Conservation (phyloP, 2,113 vertebrate species). For the Epinephelus cyanopodus region DNA sequence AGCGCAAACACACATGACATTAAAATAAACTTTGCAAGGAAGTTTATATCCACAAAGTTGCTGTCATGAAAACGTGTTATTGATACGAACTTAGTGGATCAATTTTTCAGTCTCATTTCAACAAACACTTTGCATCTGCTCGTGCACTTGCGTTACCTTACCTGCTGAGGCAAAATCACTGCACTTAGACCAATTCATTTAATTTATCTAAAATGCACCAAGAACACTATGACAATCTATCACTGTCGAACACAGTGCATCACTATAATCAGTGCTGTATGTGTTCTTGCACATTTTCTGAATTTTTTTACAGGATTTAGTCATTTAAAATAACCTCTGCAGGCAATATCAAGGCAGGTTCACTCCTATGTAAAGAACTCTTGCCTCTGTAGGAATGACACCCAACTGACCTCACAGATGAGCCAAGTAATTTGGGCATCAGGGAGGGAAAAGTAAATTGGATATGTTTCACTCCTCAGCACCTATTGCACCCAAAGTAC, state of each 20-base stretch:
- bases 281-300: background rate
- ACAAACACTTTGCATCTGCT: background rate
- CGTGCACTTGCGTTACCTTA: background rate
- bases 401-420: slow-evolving; percentile 11
- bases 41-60: slow-evolving; percentile 12
- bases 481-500: slow-evolving; percentile 12
- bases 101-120: background rate
- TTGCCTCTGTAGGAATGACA: background rate
- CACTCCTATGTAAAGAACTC: background rate
- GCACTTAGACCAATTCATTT: background rate
- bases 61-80: slow-evolving; percentile 20
- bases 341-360: background rate
- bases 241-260: background rate
- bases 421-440: slow-evolving; percentile 9
- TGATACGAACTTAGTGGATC: slow-evolving; percentile 9
- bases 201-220: background rate
- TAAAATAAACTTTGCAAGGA: slow-evolving; percentile 1
- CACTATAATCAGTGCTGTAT: background rate
- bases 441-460: slow-evolving; percentile 17
- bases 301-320: slow-evolving; percentile 19
- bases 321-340: background rate
- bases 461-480: slow-evolving; percentile 21
- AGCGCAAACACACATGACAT: slow-evolving; percentile 34
- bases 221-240: no score
- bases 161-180: slow-evolving; percentile 8